These are phyloP conservation scores for human (Homo sapiens) DNA, from an alignment of 2,113 vertebrate species.

Conservation along the genomic window GRCh38 chr9:30403501-30404000, in stretches of 20 bases:
- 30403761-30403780: not conserved
- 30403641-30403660: not conserved
- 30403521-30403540: not conserved
- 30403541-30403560: not conserved
- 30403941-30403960: not conserved
- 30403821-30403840: not conserved
- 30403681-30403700: not conserved
- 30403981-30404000: not conserved
- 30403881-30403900: too few relatives aligned
- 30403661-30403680: not conserved
- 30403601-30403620: too few relatives aligned
- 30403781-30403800: not conserved
- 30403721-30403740: not conserved
- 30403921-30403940: too few relatives aligned
- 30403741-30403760: not conserved
- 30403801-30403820: not conserved
- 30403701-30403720: not conserved
- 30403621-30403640: not conserved
- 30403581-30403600: not conserved
- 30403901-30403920: too few relatives aligned
- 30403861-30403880: not conserved
- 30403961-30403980: not conserved
- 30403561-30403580: not conserved
- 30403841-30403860: not conserved
- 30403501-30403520: not conserved